Evolutionary conservation across 2,888 invertebrate genomes (phyloP).

Genomic region (Nephrotoma guestfalica): DNA sequence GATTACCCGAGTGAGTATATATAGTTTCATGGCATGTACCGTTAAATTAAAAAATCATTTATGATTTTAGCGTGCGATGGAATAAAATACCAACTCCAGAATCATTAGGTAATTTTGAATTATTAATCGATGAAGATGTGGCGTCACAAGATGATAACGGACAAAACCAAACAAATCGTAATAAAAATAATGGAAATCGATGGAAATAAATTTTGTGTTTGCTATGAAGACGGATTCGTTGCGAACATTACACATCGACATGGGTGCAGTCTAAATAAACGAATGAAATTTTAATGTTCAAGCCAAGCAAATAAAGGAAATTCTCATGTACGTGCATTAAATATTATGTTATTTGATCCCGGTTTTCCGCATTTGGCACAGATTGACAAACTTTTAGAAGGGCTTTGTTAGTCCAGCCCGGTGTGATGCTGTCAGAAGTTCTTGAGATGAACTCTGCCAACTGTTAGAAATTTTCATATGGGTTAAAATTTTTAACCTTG

Average conservation of each 20-base stretch:
- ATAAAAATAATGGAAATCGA: conserved; percentile 10
- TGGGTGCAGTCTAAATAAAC: background rate
- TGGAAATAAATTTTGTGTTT: conserved; percentile 11
- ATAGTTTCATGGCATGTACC: background rate
- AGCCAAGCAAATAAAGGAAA: background rate
- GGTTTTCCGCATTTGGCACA: too few relatives aligned
- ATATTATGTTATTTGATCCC: background rate
- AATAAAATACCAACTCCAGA: conserved; percentile 63
- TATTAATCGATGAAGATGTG: conserved; percentile 71
- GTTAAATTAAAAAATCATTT: background rate
- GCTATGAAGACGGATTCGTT: background rate
- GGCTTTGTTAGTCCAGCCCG: too few relatives aligned
- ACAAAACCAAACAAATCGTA: background rate
- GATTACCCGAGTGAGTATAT: conserved; percentile 61
- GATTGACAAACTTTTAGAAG: too few relatives aligned
- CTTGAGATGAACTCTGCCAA: too few relatives aligned
- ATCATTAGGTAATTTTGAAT: conserved; percentile 69
- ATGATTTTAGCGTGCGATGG: conserved; percentile 54
- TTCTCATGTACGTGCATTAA: background rate
- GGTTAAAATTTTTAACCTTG: too few relatives aligned
- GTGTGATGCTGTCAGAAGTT: too few relatives aligned
- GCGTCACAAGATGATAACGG: conserved; percentile 44
- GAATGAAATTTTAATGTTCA: background rate
- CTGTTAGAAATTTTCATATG: too few relatives aligned
- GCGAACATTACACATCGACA: background rate